A percentile compares a stretch with the other conserved stretches of the same genome.
Conservation (phyloP, 2,888 invertebrate species). For the Proisotoma minuta region DNA sequence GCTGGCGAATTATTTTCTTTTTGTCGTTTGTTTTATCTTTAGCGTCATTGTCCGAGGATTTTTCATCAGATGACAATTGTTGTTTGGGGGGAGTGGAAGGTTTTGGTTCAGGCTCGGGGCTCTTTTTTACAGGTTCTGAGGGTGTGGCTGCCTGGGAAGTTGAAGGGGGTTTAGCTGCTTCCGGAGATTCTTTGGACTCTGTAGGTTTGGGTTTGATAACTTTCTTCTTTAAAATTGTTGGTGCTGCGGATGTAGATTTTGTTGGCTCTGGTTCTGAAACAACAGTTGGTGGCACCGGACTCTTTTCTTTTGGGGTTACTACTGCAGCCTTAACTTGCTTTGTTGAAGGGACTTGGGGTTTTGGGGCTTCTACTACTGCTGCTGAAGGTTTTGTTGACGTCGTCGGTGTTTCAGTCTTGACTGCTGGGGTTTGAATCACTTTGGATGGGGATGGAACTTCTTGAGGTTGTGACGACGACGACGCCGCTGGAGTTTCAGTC, state of each 20-base stretch:
- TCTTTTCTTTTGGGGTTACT: conserved; percentile 24
- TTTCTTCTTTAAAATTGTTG: conserved; percentile 14
- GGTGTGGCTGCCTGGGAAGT: conserved; percentile 5
- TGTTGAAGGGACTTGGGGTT: conserved; percentile 28
- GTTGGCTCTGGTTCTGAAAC: not conserved
- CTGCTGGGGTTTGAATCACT: too few relatives aligned
- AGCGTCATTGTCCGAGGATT: conserved; percentile 15
- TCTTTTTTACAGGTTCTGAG: conserved; percentile 13
- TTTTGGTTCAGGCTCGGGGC: conserved; percentile 3
- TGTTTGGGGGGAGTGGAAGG: not conserved
- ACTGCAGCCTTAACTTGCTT: not conserved
- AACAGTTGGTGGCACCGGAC: conserved; percentile 11
- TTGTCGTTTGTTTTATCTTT: conserved; percentile 8
- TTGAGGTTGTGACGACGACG: too few relatives aligned
- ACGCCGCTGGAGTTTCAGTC: not conserved
- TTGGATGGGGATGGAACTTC: too few relatives aligned
- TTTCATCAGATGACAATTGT: conserved; percentile 8
- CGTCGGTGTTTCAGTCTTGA: not conserved
- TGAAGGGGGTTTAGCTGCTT: conserved; percentile 7
- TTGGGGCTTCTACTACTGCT: conserved; percentile 9
- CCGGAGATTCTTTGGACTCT: not conserved
- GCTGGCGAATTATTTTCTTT: conserved; percentile 15
- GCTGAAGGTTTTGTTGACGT: not conserved
- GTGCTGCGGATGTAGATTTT: not conserved
- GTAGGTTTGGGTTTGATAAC: conserved; percentile 1